These are phyloP conservation scores for Lymantria monacha DNA, from an alignment of 2,888 invertebrate genomes.

Conservation along the genomic window DNA sequence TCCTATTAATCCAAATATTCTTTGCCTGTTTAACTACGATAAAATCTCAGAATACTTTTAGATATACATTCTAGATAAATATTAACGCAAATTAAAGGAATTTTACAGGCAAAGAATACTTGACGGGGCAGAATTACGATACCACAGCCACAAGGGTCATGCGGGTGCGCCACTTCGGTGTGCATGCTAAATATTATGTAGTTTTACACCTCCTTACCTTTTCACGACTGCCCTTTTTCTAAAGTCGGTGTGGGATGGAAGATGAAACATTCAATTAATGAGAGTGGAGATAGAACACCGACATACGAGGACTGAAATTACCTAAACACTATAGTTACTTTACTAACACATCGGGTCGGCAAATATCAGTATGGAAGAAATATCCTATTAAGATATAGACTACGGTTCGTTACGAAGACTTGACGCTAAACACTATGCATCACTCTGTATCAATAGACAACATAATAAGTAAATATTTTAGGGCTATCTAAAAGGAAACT, in stretches of 20 bases:
- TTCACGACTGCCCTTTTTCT: slow-evolving; percentile 94
- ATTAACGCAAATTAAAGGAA: neutral
- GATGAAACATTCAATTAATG: slow-evolving; percentile 81
- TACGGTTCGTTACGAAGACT: slow-evolving; percentile 6
- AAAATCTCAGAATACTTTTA: too few species aligned
- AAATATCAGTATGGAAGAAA: slow-evolving; percentile 6
- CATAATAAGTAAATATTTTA: neutral
- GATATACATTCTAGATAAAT: too few species aligned
- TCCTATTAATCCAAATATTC: neutral
- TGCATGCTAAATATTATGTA: slow-evolving; percentile 65
- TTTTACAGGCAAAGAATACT: neutral
- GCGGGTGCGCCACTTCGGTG: slow-evolving; percentile 71
- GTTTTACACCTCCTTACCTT: slow-evolving; percentile 86
- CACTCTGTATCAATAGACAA: neutral
- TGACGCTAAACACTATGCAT: slow-evolving; percentile 9
- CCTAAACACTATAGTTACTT: slow-evolving; percentile 25
- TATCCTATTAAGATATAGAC: slow-evolving; percentile 13
- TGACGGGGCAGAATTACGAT: neutral
- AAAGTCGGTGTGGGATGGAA: slow-evolving; percentile 80
- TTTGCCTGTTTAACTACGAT: neutral
- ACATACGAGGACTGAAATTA: slow-evolving; percentile 43
- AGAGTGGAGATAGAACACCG: slow-evolving; percentile 63
- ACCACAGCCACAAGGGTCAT: slow-evolving; percentile 46
- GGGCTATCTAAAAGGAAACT: neutral
- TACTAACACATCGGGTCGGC: slow-evolving; percentile 18